Evolutionary conservation across 2,113 vertebrate genomes (phyloP).

Genomic region (Triplophysa tibetana): DNA sequence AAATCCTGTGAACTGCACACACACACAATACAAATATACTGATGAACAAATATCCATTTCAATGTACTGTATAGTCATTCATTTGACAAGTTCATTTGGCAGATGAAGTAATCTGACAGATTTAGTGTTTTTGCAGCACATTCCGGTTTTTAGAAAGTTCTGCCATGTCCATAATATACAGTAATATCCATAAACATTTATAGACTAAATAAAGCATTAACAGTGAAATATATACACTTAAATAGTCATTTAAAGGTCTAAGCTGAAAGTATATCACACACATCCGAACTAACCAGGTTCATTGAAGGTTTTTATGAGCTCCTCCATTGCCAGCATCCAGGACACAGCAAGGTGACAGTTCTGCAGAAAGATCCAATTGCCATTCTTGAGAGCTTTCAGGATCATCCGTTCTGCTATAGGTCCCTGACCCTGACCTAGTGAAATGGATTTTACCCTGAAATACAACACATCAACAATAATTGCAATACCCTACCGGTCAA

Average conservation of each 20-base stretch:
- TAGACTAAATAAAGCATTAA: neutral
- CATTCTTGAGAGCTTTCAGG: conserved; percentile 71
- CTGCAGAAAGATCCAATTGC: conserved; percentile 83
- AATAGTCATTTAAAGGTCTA: neutral
- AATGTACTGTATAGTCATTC: neutral
- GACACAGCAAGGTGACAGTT: conserved; percentile 84
- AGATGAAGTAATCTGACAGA: neutral
- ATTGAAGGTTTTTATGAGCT: conserved; percentile 82
- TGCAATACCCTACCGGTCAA: neutral
- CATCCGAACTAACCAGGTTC: conserved; percentile 72
- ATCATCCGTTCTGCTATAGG: conserved; percentile 84
- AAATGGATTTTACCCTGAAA: conserved; percentile 80
- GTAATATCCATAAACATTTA: neutral
- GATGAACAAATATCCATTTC: neutral
- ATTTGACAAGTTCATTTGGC: neutral
- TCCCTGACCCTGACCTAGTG: conserved; percentile 84
- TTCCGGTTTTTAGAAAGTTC: no score
- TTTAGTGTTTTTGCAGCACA: neutral
- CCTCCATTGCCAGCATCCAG: conserved; percentile 85
- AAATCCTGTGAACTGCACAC: neutral
- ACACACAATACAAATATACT: conserved; percentile 22
- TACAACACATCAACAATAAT: neutral
- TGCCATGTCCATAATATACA: neutral
- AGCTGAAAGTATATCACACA: neutral
- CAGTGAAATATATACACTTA: neutral